phyloP scores from a whole-genome alignment of 2,888 invertebrate genomes.

The Eretmocerus hayati region DNA sequence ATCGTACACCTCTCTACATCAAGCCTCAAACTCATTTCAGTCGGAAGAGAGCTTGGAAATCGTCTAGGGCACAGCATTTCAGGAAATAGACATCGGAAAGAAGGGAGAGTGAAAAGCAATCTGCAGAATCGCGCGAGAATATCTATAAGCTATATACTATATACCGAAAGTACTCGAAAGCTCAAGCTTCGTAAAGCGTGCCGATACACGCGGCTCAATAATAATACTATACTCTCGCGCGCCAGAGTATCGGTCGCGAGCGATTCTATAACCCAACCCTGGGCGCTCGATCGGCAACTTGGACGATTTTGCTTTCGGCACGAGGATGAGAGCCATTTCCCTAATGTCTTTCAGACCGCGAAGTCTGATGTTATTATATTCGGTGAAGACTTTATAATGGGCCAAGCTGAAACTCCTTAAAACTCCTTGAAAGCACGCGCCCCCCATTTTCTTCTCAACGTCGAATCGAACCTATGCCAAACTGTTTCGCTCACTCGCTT shows the following conservation, averaged over 20 bases:
- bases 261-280: no score
- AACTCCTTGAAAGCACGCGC: slow-evolving; percentile 40
- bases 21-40: neutral
- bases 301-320: slow-evolving; percentile 24
- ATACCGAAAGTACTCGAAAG: no score
- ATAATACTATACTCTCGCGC: slow-evolving; percentile 6
- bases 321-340: slow-evolving; percentile 36
- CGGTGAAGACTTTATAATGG: slow-evolving; percentile 46
- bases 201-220: slow-evolving; percentile 5
- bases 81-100: no score
- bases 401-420: slow-evolving; percentile 41
- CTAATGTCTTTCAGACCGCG: slow-evolving; percentile 45
- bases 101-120: slow-evolving; percentile 13
- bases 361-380: slow-evolving; percentile 45
- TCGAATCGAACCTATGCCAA: no score
- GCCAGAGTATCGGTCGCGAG: no score
- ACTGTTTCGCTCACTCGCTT: no score
- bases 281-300: slow-evolving; percentile 24
- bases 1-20: neutral
- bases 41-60: slow-evolving; percentile 9
- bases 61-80: no score
- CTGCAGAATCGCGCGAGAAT: slow-evolving; percentile 5
- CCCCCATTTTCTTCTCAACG: no score
- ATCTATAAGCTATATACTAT: neutral
- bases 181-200: no score